Evolutionary conservation across 23 tunicate genomes (phyloP).

Genomic region (Halocynthia roretzi): DNA sequence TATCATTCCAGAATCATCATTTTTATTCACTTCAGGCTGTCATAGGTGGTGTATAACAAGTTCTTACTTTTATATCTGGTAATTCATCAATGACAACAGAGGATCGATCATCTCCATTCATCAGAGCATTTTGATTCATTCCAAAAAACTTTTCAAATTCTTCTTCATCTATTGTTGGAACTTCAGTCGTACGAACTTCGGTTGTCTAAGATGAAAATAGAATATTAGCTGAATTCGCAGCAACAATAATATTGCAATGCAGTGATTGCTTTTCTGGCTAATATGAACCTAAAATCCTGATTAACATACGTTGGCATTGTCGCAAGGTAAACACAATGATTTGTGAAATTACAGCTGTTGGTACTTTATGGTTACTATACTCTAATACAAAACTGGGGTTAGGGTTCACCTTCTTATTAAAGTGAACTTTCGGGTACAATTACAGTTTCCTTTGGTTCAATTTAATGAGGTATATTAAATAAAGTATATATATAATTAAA

Average conservation of each 20-base stretch:
- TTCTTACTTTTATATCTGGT: conserved; percentile 8
- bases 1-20: too few species aligned
- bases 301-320: too few species aligned
- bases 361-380: background rate
- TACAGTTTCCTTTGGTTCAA: too few species aligned
- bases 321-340: too few species aligned
- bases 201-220: conserved; percentile 25
- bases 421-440: too few species aligned
- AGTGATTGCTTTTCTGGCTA: too few species aligned
- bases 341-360: background rate
- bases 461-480: too few species aligned
- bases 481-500: too few species aligned
- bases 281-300: too few species aligned
- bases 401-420: too few species aligned
- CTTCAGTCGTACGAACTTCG: conserved; percentile 45
- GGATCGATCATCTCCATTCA: conserved; percentile 1
- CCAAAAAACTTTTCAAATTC: conserved; percentile 65
- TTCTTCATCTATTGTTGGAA: conserved; percentile 54
- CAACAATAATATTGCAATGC: background rate
- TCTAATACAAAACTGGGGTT: too few species aligned
- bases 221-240: background rate
- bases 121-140: background rate
- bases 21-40: background rate
- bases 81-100: conserved; percentile 9
- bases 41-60: background rate